Conservation (phyloP, 2,113 vertebrate genomes). For the Pterocles gutturalis region DNA sequence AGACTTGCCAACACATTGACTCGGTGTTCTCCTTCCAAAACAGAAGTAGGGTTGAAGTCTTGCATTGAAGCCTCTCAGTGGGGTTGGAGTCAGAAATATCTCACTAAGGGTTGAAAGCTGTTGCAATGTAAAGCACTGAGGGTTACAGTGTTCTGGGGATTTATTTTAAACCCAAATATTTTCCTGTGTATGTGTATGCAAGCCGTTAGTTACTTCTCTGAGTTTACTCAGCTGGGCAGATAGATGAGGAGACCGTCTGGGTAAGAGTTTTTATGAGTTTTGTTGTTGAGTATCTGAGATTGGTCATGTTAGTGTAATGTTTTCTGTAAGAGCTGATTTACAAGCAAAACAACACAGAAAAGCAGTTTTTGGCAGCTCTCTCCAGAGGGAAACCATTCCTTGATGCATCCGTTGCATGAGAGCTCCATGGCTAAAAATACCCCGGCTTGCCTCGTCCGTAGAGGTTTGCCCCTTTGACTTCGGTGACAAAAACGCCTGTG, state of each 20-base stretch:
- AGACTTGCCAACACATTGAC: background rate
- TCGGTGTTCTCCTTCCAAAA: background rate
- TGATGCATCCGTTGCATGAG: background rate
- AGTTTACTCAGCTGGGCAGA: constrained; percentile 38
- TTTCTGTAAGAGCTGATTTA: constrained; percentile 23
- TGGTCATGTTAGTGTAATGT: background rate
- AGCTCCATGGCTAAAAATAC: background rate
- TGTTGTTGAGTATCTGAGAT: background rate
- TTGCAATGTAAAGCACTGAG: background rate
- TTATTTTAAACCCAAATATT: constrained; percentile 33
- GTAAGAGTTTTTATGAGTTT: background rate
- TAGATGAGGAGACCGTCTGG: background rate
- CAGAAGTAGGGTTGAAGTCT: background rate
- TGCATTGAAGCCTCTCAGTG: background rate
- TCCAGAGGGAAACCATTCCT: background rate
- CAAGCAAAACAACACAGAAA: constrained; percentile 30
- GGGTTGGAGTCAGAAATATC: background rate
- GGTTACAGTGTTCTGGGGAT: background rate
- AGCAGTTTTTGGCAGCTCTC: constrained; percentile 31
- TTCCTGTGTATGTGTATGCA: background rate
- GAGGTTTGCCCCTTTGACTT: background rate
- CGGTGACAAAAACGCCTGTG: background rate
- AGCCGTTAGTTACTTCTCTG: background rate
- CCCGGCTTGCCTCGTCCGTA: background rate
- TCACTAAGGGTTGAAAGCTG: background rate